phyloP scores from a whole-genome alignment of 2,113 vertebrate genomes.

The Cricetomys ansorgei region DNA sequence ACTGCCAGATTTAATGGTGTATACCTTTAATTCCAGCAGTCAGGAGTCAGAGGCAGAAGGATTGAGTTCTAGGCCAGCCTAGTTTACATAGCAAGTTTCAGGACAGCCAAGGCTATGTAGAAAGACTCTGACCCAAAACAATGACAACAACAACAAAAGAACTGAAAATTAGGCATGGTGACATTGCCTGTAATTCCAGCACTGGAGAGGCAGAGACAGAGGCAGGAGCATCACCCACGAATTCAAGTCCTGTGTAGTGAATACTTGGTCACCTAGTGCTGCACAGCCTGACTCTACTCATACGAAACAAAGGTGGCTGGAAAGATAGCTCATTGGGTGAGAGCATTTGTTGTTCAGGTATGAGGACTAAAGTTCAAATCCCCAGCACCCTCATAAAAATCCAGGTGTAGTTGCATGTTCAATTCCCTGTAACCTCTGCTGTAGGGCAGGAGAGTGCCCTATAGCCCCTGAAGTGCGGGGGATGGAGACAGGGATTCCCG shows the following conservation, averaged over 20 bases:
- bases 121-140: not conserved
- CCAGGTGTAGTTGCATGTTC: not conserved
- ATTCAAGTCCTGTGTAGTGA: not conserved
- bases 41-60: not conserved
- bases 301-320: not conserved
- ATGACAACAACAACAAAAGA: not conserved
- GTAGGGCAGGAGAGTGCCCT: not conserved
- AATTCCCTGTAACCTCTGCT: not conserved
- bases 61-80: not conserved
- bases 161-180: not conserved
- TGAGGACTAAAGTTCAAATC: not conserved
- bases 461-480: not conserved
- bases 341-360: not conserved
- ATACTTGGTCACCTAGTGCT: not conserved
- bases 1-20: not conserved
- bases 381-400: not conserved
- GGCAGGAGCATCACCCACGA: no score
- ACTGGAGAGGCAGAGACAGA: no score
- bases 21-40: not conserved
- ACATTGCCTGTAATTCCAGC: not conserved
- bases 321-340: not conserved
- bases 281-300: not conserved
- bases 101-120: not conserved
- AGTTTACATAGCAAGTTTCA: not conserved
- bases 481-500: not conserved